phyloP scores from a whole-genome alignment of 2,113 vertebrate species.

The Butorides virescens region DNA sequence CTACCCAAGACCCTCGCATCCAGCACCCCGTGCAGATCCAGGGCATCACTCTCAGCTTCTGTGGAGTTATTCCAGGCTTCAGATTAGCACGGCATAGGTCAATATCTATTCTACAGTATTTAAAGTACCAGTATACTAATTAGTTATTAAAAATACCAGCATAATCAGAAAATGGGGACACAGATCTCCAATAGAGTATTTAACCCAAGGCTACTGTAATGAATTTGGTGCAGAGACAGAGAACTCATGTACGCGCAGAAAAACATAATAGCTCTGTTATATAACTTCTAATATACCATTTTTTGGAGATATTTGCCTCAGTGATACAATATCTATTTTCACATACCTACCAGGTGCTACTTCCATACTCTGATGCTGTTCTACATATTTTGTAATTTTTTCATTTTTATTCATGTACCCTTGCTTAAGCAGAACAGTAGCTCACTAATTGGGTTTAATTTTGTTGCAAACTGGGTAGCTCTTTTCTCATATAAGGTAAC shows the following conservation, averaged over 20 bases:
- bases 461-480: background rate
- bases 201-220: background rate
- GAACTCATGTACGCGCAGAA: background rate
- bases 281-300: background rate
- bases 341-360: background rate
- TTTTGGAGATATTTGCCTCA: background rate
- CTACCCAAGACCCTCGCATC: background rate
- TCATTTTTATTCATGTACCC: background rate
- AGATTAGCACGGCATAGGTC: background rate
- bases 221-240: background rate
- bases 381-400: background rate
- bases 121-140: background rate
- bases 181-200: background rate
- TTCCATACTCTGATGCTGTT: background rate
- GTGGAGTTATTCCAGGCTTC: background rate
- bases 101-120: background rate
- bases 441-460: background rate
- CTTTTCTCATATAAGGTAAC: background rate
- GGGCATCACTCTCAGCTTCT: background rate
- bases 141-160: conserved; percentile 23
- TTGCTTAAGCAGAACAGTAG: background rate
- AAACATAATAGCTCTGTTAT: background rate
- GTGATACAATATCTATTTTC: background rate
- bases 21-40: background rate
- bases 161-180: conserved; percentile 9